A percentile compares a stretch with the other conserved stretches of the same genome.
Evolutionary conservation across 2,888 invertebrate genomes (phyloP).

Genomic region (Altica lythri): DNA sequence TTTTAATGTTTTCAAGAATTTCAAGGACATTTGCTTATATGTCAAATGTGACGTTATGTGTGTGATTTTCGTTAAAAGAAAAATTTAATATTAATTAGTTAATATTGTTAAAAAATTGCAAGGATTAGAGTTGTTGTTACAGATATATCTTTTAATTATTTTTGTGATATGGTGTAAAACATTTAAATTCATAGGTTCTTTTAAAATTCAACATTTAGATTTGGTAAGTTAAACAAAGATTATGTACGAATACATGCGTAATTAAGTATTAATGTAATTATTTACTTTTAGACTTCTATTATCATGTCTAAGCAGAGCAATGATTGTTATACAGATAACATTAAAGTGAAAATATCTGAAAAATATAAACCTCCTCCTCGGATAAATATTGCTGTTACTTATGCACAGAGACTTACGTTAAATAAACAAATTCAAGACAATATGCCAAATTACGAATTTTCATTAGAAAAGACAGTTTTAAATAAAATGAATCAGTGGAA

Average conservation of each 20-base stretch:
- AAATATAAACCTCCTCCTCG: conserved; percentile 81
- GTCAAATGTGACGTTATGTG: conserved; percentile 16
- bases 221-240: conserved; percentile 14
- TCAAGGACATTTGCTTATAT: neutral
- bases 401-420: conserved; percentile 61
- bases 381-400: conserved; percentile 65
- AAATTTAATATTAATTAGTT: conserved; percentile 15
- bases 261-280: conserved; percentile 2
- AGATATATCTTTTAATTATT: conserved; percentile 13
- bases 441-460: conserved; percentile 72
- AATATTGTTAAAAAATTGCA: conserved; percentile 10
- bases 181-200: conserved; percentile 5
- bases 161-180: conserved; percentile 15
- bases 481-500: conserved; percentile 74
- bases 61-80: conserved; percentile 19
- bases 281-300: conserved; percentile 22
- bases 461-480: conserved; percentile 73
- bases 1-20: neutral
- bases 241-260: neutral
- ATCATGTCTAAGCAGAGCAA: conserved; percentile 47
- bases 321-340: conserved; percentile 74
- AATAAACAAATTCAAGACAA: conserved; percentile 61
- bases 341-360: conserved; percentile 87
- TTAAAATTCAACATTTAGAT: conserved; percentile 8
- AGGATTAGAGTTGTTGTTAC: conserved; percentile 15